These are phyloP conservation scores for Pteropus alecto DNA, from an alignment of 2,113 vertebrate species.

Conservation along the genomic window DNA sequence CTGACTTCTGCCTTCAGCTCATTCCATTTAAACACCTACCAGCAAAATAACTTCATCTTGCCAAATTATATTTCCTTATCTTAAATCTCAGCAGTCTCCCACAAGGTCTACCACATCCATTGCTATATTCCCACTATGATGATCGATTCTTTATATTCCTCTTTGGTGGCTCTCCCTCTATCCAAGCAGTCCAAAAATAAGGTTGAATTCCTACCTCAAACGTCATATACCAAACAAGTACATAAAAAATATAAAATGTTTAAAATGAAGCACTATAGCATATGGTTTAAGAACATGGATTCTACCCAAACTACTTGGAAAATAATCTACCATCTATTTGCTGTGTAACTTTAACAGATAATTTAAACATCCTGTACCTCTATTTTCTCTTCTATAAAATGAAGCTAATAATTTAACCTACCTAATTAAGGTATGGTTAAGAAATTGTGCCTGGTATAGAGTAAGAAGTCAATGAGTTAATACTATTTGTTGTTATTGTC, in stretches of 20 bases:
- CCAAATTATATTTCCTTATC: neutral
- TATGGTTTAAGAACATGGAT: neutral
- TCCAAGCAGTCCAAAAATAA: neutral
- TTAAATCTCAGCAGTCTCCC: neutral
- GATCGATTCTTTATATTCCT: neutral
- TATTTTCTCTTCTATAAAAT: neutral
- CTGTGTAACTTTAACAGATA: neutral
- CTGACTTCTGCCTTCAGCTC: neutral
- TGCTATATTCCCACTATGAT: neutral
- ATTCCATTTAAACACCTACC: neutral
- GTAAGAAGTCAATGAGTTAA: neutral
- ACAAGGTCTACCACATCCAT: neutral
- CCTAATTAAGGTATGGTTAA: neutral
- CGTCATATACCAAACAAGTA: neutral
- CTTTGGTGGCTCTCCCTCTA: neutral
- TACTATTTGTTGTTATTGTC: neutral
- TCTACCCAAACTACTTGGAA: neutral
- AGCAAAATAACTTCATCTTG: neutral
- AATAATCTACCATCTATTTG: neutral
- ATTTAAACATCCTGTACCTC: neutral
- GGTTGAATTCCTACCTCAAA: neutral
- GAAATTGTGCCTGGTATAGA: neutral
- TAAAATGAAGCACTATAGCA: neutral
- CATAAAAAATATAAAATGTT: neutral
- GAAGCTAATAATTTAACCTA: neutral